Conservation (phyloP, 2,888 invertebrate genomes). For the Gryllus longicercus region DNA sequence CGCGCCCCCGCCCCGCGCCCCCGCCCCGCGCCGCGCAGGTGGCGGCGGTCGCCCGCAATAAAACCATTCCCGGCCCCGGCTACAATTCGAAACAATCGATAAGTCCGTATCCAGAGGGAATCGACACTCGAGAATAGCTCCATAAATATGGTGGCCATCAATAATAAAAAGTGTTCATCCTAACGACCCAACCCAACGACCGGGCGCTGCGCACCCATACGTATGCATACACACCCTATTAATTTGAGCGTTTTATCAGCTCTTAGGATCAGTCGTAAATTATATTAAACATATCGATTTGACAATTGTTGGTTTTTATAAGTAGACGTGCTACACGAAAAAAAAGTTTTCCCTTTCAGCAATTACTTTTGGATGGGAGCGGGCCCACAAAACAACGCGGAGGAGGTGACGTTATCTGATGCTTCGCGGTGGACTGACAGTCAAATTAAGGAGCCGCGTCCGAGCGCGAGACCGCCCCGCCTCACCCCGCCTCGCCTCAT, state of each 20-base stretch:
- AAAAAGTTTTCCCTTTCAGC: constrained; percentile 11
- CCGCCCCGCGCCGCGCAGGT: neutral
- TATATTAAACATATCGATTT: constrained; percentile 28
- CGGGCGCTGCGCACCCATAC: neutral
- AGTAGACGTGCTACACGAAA: constrained; percentile 19
- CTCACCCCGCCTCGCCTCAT: no score
- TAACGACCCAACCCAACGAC: constrained; percentile 8
- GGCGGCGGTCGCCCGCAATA: neutral
- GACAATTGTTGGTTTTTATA: constrained; percentile 30
- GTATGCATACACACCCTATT: constrained; percentile 24
- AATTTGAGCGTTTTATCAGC: constrained; percentile 24
- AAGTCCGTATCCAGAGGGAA: constrained; percentile 17
- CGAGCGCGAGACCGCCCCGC: no score
- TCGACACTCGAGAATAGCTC: constrained; percentile 18
- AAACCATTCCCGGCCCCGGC: constrained; percentile 1
- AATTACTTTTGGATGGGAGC: neutral
- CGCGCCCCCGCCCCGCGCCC: neutral
- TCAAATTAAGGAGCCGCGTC: constrained; percentile 22
- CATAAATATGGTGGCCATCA: constrained; percentile 20
- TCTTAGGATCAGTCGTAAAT: constrained; percentile 29
- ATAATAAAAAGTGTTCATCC: constrained; percentile 11
- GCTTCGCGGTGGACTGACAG: constrained; percentile 25
- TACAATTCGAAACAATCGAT: constrained; percentile 17
- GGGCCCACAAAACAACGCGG: neutral
- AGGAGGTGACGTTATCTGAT: constrained; percentile 25